Conservation (phyloP, 2,113 vertebrate genomes). For the Osmerus eperlanus region DNA sequence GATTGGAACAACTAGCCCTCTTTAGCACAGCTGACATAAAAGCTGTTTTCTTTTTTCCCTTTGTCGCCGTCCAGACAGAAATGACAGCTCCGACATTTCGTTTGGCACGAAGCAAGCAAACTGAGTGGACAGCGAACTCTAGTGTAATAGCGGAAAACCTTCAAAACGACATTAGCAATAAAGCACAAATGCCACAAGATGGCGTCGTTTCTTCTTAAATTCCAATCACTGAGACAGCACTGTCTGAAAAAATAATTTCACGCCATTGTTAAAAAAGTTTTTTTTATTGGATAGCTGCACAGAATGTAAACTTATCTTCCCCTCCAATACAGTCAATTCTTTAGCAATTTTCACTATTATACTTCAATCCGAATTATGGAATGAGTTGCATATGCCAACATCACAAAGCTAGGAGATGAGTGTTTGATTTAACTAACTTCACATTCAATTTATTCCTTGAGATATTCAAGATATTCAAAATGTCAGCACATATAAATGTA, state of each 20-base stretch:
- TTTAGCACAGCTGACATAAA: too few species aligned
- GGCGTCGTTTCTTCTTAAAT: conserved; percentile 29
- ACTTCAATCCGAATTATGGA: conserved; percentile 23
- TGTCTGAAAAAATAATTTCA: too few species aligned
- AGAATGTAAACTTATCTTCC: conserved; percentile 48
- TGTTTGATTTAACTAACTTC: conserved; percentile 44
- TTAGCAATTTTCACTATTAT: conserved; percentile 22
- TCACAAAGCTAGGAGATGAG: conserved; percentile 38
- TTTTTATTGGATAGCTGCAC: conserved; percentile 60
- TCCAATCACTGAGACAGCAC: conserved; percentile 11
- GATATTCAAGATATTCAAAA: conserved; percentile 14
- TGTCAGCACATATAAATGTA: too few species aligned
- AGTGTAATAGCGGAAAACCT: neutral
- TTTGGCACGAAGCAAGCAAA: neutral
- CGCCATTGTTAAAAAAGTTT: neutral
- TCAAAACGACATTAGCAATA: conserved; percentile 17
- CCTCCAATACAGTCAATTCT: conserved; percentile 35
- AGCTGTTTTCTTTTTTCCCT: neutral
- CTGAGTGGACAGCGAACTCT: neutral
- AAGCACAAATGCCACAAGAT: conserved; percentile 29
- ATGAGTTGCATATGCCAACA: conserved; percentile 36
- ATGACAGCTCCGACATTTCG: neutral
- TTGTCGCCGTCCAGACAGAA: neutral
- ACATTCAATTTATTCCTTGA: conserved; percentile 65
- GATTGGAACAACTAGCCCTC: too few species aligned